Conservation (phyloP, 2,113 vertebrate genomes). For the Cercopithecus mona region DNA sequence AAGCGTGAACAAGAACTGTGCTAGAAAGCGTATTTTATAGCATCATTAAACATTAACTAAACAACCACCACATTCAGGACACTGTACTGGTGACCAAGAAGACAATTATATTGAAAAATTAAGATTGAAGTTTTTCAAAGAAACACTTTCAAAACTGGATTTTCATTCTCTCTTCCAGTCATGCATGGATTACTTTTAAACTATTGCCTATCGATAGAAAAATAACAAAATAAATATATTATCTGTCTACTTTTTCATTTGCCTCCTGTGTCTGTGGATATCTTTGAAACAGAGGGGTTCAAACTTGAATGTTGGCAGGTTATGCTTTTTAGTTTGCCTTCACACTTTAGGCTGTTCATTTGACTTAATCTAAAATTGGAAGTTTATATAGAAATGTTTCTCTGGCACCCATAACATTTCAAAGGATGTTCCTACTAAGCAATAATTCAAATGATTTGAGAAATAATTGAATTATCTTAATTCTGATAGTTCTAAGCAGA, state of each 20-base stretch:
- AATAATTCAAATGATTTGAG: not conserved
- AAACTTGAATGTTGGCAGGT: not conserved
- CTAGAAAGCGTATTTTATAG: conserved; percentile 13
- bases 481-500: not conserved
- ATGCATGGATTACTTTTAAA: not conserved
- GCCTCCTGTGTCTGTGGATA: not conserved
- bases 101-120: not conserved
- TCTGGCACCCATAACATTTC: conserved; percentile 12
- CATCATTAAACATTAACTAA: conserved; percentile 5
- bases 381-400: conserved; percentile 19
- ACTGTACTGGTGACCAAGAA: not conserved
- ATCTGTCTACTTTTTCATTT: not conserved
- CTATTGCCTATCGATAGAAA: not conserved
- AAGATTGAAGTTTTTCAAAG: conserved; percentile 2
- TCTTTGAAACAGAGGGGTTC: not conserved
- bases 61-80: not conserved
- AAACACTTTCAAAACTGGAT: not conserved
- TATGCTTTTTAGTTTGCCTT: not conserved
- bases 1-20: not conserved
- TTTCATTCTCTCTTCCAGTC: conserved; percentile 1
- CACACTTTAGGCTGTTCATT: not conserved
- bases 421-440: not conserved
- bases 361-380: conserved; percentile 9
- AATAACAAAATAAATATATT: not conserved
- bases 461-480: not conserved